Conservation (phyloP, 2,888 invertebrate species). For the Pheosia tremula region DNA sequence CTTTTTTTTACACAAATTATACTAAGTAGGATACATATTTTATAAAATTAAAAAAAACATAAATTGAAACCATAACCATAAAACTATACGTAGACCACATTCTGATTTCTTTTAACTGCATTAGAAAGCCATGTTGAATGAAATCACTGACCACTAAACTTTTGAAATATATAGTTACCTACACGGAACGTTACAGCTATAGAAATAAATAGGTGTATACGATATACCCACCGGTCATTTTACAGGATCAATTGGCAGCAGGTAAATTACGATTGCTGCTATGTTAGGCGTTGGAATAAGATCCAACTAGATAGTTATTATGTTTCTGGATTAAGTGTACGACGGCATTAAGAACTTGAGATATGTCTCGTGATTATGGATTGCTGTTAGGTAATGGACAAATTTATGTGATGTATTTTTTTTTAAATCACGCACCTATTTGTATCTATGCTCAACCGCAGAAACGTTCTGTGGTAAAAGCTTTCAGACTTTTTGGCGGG, state of each 20-base stretch:
- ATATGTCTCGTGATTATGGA: background rate
- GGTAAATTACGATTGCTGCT: constrained; percentile 34
- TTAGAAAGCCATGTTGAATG: no score
- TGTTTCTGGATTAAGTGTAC: constrained; percentile 24
- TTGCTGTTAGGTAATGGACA: background rate
- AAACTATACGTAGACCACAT: no score
- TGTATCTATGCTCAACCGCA: no score
- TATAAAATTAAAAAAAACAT: no score
- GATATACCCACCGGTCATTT: constrained; percentile 26
- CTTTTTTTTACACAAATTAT: no score
- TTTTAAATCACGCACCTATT: no score
- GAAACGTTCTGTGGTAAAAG: no score
- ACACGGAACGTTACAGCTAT: constrained; percentile 30
- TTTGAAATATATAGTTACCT: constrained; percentile 9
- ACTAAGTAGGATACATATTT: no score
- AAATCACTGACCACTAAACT: background rate
- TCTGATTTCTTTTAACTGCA: no score
- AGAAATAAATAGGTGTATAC: constrained; percentile 20
- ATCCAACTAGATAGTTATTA: constrained; percentile 23
- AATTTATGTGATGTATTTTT: no score
- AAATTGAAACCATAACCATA: no score
- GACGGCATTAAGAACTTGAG: constrained; percentile 13
- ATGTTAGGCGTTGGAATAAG: constrained; percentile 24
- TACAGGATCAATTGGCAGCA: constrained; percentile 39
- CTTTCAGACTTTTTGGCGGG: no score